These are phyloP conservation scores for Nannospalax galili DNA, from an alignment of 2,113 vertebrate genomes.

Conservation along the genomic window DNA sequence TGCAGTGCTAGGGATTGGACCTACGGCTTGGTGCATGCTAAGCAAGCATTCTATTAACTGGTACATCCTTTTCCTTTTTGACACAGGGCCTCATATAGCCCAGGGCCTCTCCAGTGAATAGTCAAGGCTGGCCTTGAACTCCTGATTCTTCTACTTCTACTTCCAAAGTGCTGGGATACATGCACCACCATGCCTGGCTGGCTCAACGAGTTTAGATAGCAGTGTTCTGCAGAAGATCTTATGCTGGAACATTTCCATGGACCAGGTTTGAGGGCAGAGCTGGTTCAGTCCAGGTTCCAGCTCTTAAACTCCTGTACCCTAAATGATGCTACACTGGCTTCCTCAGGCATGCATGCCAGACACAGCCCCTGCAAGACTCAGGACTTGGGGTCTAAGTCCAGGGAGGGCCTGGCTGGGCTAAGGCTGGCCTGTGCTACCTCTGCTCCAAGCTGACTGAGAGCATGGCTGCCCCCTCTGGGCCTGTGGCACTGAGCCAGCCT, in stretches of 20 bases:
- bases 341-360: neutral
- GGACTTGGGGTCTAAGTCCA: neutral
- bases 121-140: neutral
- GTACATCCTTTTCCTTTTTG: neutral
- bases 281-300: neutral
- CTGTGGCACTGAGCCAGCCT: slow-evolving; percentile 37
- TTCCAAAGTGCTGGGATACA: neutral
- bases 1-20: neutral
- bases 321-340: neutral
- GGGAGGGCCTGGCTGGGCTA: neutral
- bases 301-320: neutral
- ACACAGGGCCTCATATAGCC: neutral
- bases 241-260: neutral
- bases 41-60: neutral
- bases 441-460: neutral
- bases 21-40: neutral
- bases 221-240: neutral
- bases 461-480: neutral
- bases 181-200: too few relatives aligned
- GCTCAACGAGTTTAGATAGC: too few relatives aligned
- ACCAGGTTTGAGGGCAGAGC: neutral
- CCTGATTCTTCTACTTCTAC: neutral
- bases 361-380: neutral
- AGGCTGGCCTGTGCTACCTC: neutral
- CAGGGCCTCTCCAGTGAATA: neutral